Percentiles rank a stretch among this genome's conserved stretches.
These are phyloP conservation scores for Psittacula derbiana DNA, from an alignment of 2,797 vertebrate species.

Conservation along the genomic window DNA sequence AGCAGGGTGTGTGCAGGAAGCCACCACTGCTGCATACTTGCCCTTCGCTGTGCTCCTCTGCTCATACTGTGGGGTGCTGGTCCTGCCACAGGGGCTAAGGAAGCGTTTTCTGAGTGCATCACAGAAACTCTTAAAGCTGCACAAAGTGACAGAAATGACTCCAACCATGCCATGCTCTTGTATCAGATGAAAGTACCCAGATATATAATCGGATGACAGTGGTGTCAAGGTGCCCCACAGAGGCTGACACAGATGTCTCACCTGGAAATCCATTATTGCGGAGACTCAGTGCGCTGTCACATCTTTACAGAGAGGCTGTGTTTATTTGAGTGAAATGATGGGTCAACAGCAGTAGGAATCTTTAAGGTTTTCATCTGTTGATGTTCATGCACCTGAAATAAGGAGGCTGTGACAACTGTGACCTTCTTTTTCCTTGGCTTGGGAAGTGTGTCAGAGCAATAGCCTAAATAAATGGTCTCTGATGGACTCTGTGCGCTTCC, in stretches of 20 bases:
- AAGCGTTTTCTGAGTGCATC: not conserved
- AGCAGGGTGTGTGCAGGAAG: not conserved
- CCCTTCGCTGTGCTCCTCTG: not conserved
- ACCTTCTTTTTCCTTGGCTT: not conserved
- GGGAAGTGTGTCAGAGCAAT: accelerated
- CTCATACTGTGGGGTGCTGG: accelerated
- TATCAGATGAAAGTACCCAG: not conserved
- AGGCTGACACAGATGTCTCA: not conserved
- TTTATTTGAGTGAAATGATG: not conserved
- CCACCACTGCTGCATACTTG: accelerated
- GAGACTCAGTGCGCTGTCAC: not conserved
- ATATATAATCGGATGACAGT: not conserved
- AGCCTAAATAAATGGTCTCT: not conserved
- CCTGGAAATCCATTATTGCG: not conserved
- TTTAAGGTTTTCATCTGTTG: not conserved
- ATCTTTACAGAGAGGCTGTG: not conserved
- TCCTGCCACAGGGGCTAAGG: not conserved
- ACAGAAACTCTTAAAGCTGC: not conserved
- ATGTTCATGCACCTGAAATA: not conserved
- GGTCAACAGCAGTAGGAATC: not conserved
- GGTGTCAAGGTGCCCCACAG: not conserved
- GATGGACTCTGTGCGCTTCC: not conserved
- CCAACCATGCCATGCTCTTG: accelerated
- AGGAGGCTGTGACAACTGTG: not conserved
- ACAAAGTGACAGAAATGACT: not conserved